These are phyloP conservation scores for Rhodeus uyekii DNA, from an alignment of 2,797 vertebrate species.

Conservation along the genomic window DNA sequence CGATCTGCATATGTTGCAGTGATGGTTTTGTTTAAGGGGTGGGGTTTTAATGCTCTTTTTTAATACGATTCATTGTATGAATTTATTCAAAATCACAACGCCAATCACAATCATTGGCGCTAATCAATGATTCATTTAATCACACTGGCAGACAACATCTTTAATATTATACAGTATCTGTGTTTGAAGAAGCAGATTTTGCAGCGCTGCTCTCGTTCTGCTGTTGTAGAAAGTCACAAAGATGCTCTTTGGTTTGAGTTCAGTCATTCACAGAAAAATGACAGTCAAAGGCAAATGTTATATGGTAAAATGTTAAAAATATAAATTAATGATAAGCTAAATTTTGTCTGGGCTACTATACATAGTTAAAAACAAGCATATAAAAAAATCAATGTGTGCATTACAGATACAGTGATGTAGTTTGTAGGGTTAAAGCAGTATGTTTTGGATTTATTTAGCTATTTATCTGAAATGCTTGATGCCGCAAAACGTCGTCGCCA, in stretches of 20 bases:
- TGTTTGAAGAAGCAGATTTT: neutral
- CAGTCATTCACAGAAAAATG: neutral
- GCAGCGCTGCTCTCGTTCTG: neutral
- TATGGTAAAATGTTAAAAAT: neutral
- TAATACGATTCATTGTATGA: neutral
- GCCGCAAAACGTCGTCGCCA: constrained; percentile 36
- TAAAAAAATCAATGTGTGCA: neutral
- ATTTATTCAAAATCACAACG: neutral
- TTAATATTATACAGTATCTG: neutral
- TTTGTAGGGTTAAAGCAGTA: neutral
- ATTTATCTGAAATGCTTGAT: constrained; percentile 51
- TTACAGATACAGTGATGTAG: neutral
- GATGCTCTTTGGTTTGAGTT: neutral
- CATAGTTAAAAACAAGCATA: neutral
- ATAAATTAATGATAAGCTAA: neutral
- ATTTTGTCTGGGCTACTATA: neutral
- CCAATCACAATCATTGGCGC: too few relatives aligned
- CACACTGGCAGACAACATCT: neutral
- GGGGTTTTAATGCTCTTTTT: neutral
- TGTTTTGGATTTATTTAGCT: neutral
- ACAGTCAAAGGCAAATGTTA: too few relatives aligned
- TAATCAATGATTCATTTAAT: neutral
- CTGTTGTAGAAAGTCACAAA: neutral
- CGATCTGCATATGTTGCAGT: neutral
- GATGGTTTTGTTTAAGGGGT: neutral